Evolutionary conservation across 2,888 invertebrate genomes (phyloP).

Genomic region (Scaptomyza tumidula): DNA sequence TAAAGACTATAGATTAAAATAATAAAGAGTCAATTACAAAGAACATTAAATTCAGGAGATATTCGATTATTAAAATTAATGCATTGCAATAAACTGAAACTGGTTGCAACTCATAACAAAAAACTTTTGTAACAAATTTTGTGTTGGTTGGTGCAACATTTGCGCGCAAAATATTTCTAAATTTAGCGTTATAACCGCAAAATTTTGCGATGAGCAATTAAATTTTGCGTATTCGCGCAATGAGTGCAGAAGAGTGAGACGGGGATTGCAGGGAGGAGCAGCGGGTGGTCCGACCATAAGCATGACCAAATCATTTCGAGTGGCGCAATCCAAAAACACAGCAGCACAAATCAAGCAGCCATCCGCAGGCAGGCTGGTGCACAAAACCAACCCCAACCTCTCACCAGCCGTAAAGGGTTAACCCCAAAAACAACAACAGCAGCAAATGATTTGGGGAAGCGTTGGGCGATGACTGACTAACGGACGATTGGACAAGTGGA

Average conservation of each 20-base stretch:
- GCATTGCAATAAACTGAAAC: neutral
- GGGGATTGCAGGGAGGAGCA: neutral
- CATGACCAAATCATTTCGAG: constrained; percentile 35
- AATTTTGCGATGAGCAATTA: constrained; percentile 75
- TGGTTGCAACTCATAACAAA: neutral
- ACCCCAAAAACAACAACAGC: constrained; percentile 41
- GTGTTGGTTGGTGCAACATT: constrained; percentile 40
- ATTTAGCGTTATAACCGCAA: constrained; percentile 74
- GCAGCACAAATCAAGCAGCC: constrained; percentile 47
- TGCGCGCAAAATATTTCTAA: constrained; percentile 53
- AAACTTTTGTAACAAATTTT: neutral
- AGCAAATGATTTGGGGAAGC: constrained; percentile 12
- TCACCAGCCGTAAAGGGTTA: constrained; percentile 43
- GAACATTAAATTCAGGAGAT: neutral
- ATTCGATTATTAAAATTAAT: constrained; percentile 1
- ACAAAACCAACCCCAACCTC: neutral
- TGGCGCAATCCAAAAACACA: constrained; percentile 30
- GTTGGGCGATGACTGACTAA: constrained; percentile 47
- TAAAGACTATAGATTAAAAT: neutral
- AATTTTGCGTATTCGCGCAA: constrained; percentile 54
- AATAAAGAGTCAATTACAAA: neutral
- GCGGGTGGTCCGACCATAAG: constrained; percentile 11
- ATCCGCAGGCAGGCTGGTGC: constrained; percentile 16
- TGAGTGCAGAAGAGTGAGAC: neutral
- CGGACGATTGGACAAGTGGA: constrained; percentile 29